These are phyloP conservation scores for Chelon auratus DNA, from an alignment of 2,797 vertebrate genomes.

Conservation along the genomic window DNA sequence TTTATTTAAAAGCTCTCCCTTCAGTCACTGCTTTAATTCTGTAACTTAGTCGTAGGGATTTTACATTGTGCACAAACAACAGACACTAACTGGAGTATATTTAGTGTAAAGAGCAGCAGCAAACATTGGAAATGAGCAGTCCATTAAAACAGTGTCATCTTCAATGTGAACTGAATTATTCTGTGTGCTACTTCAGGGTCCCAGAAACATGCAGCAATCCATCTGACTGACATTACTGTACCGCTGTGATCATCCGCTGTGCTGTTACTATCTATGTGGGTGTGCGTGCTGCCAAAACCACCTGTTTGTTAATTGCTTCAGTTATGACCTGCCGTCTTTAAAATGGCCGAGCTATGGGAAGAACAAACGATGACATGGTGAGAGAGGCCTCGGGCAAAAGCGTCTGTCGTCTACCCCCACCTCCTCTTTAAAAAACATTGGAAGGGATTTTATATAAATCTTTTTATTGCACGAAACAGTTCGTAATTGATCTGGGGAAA, in stretches of 20 bases:
- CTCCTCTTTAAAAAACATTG: too few relatives aligned
- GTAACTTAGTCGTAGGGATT: too few relatives aligned
- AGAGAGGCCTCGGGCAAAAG: conserved; percentile 21
- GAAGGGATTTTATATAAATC: neutral
- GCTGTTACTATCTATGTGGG: conserved; percentile 1
- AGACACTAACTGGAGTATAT: too few relatives aligned
- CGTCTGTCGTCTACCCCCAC: neutral
- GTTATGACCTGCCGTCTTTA: conserved; percentile 43
- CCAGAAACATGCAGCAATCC: neutral
- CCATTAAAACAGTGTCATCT: neutral
- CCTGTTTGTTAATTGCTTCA: conserved; percentile 50
- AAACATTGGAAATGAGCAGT: neutral
- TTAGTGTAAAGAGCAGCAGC: too few relatives aligned
- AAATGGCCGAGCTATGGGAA: conserved; percentile 19
- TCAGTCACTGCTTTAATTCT: too few relatives aligned
- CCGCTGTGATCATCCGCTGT: neutral
- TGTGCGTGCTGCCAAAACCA: conserved; percentile 38
- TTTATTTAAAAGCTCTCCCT: too few relatives aligned
- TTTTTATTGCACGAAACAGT: neutral
- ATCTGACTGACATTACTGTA: too few relatives aligned
- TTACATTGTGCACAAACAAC: too few relatives aligned
- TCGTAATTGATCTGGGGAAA: neutral
- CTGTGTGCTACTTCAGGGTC: neutral
- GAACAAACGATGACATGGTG: conserved; percentile 21
- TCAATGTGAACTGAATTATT: too few relatives aligned